phyloP scores from a whole-genome alignment of 2,113 vertebrate genomes.

The Callorhinus ursinus region DNA sequence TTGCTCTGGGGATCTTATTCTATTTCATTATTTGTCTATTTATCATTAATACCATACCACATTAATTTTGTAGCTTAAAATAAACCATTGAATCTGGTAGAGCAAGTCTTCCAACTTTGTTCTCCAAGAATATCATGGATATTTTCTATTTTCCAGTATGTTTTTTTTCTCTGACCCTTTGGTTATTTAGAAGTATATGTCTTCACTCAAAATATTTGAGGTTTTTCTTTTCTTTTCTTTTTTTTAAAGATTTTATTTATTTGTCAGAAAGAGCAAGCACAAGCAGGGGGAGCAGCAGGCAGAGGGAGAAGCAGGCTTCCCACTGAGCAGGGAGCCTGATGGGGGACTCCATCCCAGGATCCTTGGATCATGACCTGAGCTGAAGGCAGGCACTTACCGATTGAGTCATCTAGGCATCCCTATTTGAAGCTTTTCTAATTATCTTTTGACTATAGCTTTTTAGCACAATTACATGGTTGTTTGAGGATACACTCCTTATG shows the following conservation, averaged over 20 bases:
- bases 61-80: constrained; percentile 25
- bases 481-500: neutral
- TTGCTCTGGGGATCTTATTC: neutral
- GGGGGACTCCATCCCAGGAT: neutral
- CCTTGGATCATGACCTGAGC: neutral
- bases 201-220: neutral
- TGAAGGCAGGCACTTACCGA: neutral
- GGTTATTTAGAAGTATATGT: neutral
- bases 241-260: neutral
- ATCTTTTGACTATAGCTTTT: neutral
- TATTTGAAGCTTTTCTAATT: neutral
- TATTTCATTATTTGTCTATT: neutral
- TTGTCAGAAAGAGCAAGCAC: too few species aligned
- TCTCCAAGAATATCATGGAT: neutral
- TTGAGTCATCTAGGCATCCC: too few species aligned
- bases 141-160: neutral
- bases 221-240: neutral
- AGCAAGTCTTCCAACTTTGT: neutral
- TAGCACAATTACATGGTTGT: neutral
- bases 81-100: neutral
- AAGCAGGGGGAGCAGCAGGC: neutral
- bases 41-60: neutral
- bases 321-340: neutral
- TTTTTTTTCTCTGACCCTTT: neutral
- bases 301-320: too few species aligned